phyloP scores from a whole-genome alignment of 2,113 vertebrate genomes.

The Callaeas wilsoni region DNA sequence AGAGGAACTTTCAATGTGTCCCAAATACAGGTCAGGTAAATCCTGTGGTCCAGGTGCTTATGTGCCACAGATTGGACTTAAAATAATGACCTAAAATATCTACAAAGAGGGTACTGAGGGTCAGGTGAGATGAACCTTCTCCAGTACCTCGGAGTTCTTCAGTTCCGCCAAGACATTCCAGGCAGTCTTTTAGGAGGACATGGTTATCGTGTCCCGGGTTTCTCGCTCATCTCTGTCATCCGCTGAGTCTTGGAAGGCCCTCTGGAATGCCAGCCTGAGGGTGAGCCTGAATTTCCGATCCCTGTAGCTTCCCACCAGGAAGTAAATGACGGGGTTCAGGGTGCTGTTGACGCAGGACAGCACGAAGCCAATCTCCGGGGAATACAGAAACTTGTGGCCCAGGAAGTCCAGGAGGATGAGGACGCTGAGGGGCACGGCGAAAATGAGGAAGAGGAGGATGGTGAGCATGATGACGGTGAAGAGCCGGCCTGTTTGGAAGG shows the following conservation, averaged over 20 bases:
- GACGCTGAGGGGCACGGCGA: background rate
- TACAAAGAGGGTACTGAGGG: background rate
- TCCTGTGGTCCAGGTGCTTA: background rate
- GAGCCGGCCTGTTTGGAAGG: background rate
- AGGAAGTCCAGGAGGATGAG: slow-evolving; percentile 49
- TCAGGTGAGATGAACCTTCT: background rate
- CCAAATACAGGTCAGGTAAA: background rate
- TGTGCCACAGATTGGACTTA: background rate
- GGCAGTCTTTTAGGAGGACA: background rate
- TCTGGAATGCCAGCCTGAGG: slow-evolving; percentile 47
- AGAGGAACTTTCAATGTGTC: background rate
- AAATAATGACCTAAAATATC: background rate
- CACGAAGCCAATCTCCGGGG: slow-evolving; percentile 14
- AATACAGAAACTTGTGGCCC: slow-evolving; percentile 49
- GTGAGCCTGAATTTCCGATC: slow-evolving; percentile 1
- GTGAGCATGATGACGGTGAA: slow-evolving; percentile 34
- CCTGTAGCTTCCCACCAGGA: slow-evolving; percentile 58
- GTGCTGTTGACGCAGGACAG: slow-evolving; percentile 47
- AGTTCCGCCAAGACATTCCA: background rate
- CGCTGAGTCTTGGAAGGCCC: slow-evolving; percentile 39
- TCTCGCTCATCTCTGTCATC: slow-evolving; percentile 42
- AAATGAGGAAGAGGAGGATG: slow-evolving; percentile 51
- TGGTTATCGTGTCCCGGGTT: background rate
- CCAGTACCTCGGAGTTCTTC: background rate
- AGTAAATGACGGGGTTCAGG: slow-evolving; percentile 55